Percentiles rank a stretch among this genome's conserved stretches.
Evolutionary conservation across 2,797 vertebrate genomes (phyloP).

Genomic region (Pseudocheirus occidentalis): DNA sequence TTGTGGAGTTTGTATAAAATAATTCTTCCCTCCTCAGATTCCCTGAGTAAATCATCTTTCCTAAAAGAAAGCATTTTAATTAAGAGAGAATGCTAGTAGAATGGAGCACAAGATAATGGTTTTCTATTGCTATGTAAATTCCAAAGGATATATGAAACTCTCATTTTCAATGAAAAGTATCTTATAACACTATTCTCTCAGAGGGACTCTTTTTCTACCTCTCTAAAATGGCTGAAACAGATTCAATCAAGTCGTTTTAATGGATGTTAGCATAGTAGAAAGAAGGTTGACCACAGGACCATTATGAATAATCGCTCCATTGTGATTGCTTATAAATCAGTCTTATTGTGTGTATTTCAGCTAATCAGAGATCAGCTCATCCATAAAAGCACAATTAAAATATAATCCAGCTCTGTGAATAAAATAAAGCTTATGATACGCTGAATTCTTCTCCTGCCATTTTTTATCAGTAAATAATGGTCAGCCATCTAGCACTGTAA

Average conservation of each 20-base stretch:
- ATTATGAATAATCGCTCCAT: constrained; percentile 30
- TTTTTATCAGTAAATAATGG: constrained; percentile 34
- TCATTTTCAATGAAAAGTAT: constrained; percentile 5
- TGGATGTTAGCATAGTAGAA: background rate
- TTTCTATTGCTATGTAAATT: background rate
- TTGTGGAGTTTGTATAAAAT: background rate
- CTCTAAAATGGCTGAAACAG: background rate
- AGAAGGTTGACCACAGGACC: background rate
- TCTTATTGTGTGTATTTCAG: constrained; percentile 26
- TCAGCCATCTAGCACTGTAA: background rate
- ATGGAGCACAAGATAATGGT: background rate
- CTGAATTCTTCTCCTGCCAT: constrained; percentile 32
- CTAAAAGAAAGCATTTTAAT: constrained; percentile 35
- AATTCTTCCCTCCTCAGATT: background rate
- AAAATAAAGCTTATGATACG: constrained; percentile 21
- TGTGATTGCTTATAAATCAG: constrained; percentile 50
- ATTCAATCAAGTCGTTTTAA: constrained; percentile 22
- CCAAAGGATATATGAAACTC: constrained; percentile 3
- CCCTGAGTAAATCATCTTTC: constrained; percentile 28
- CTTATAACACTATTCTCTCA: constrained; percentile 38
- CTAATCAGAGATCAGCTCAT: constrained; percentile 48
- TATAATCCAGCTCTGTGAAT: background rate
- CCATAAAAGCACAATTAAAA: constrained; percentile 52
- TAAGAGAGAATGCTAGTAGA: constrained; percentile 16
- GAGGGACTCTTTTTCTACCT: constrained; percentile 18